These are phyloP conservation scores for Onychostruthus taczanowskii DNA, from an alignment of 2,113 vertebrate species.

Conservation along the genomic window DNA sequence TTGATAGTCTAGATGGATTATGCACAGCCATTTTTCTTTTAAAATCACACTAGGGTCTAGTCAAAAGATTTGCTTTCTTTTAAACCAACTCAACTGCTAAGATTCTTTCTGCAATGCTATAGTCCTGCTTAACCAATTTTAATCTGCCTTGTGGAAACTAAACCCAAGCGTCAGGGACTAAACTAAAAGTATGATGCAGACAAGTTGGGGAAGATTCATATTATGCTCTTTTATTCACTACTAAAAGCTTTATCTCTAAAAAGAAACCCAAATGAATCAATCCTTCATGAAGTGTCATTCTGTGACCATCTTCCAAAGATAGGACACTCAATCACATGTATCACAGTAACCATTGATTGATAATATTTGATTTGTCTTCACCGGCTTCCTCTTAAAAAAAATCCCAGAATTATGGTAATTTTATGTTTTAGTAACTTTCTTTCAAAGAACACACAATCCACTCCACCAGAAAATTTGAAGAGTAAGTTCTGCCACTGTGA, in stretches of 20 bases:
- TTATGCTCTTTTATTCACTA: not conserved
- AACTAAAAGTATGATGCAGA: not conserved
- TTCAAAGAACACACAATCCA: not conserved
- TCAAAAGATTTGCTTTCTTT: not conserved
- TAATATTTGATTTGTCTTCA: not conserved
- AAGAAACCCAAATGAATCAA: not conserved
- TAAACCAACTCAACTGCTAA: not conserved
- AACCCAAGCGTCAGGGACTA: not conserved
- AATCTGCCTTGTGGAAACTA: not conserved
- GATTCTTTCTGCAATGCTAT: not conserved
- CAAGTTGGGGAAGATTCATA: not conserved
- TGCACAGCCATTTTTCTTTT: not conserved
- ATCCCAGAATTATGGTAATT: not conserved
- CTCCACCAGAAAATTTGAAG: not conserved
- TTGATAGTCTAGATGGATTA: not conserved
- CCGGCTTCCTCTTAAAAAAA: not conserved
- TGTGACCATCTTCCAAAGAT: not conserved
- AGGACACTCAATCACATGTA: not conserved
- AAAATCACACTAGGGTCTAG: not conserved
- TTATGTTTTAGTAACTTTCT: not conserved
- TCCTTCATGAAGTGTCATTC: not conserved
- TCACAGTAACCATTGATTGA: accelerated
- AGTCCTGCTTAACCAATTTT: not conserved
- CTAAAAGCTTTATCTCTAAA: not conserved
- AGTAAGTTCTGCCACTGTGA: not conserved